Evolutionary conservation across 2,888 invertebrate genomes (phyloP), one percentile per base, ranked within the genome.

Genomic region (Plusia festucae): DNA sequence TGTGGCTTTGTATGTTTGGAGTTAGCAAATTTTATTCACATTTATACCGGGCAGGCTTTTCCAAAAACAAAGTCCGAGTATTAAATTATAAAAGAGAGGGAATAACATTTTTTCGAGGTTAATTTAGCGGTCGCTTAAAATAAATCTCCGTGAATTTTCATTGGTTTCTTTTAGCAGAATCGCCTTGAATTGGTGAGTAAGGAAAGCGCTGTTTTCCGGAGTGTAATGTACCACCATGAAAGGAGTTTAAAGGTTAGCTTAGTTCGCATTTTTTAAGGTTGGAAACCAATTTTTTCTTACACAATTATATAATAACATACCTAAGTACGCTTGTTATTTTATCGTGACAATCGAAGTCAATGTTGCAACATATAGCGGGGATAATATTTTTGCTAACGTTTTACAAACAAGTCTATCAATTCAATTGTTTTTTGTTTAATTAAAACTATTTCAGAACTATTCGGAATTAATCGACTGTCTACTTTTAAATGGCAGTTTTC

Each of bases 111-210:
- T 87, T 84, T 82, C 82, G 76, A 68, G 85, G 88, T 87, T 87
- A 88, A 88, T 89, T 88, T 86, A 82, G 79, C 83, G 80, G 81
- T 82, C 82, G 86, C 81, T 85, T 83, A 84, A 74, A 87, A 89
- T 89, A 90, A 91, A 90, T 90, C 87, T 88, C 82, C 68, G 68
- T 67, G 76, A 71, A 83, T 84, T 85, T 87, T 85, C 85, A 83
- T 88, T 76, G 71, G 53, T 90, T 88, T 82, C 83, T 82, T 81
- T 74, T 83, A 80, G 18, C 78, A 27, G 40, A 58, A 62, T 44
- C 53, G 53, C 54, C 52, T 60, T 60, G 60, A 40, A 57, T 40
- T 52, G 59, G 54, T 52, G 61, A 53, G 30, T 13, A 52, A 61
- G 56, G 63, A 65, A 68, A 64, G 65, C 55, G 56, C 44, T 16